Percentiles rank a stretch among this genome's conserved stretches.
Evolutionary conservation across 2,888 invertebrate genomes (phyloP).

Genomic region (Chaitophorus viminalis): DNA sequence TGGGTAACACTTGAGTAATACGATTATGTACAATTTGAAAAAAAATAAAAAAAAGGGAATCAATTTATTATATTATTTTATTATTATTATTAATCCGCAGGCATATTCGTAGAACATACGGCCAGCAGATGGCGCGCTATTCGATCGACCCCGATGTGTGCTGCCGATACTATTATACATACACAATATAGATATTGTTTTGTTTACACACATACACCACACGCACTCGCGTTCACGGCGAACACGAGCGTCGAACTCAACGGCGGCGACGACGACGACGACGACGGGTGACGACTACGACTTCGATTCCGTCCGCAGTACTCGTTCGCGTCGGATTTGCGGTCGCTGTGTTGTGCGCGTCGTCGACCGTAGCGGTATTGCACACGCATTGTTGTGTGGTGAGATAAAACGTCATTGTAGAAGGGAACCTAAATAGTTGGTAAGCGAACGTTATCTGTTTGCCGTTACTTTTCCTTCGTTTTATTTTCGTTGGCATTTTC

Average conservation of each 20-base stretch:
- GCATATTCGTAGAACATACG: neutral
- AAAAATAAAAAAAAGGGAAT: no score
- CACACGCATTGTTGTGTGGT: neutral
- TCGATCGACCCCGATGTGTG: constrained; percentile 32
- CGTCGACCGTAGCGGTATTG: neutral
- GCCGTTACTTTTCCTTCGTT: neutral
- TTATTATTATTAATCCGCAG: no score
- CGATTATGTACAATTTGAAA: no score
- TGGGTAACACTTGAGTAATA: no score
- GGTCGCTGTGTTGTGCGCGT: neutral
- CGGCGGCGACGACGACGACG: neutral
- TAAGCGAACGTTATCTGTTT: neutral
- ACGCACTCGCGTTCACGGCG: neutral
- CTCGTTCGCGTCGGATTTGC: constrained; percentile 17
- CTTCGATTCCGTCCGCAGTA: constrained; percentile 27
- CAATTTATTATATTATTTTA: neutral
- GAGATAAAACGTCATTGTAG: neutral
- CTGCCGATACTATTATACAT: neutral
- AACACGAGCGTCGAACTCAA: no score
- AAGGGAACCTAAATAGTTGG: neutral
- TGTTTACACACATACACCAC: constrained; percentile 38
- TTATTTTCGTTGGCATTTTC: neutral
- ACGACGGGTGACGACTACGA: neutral
- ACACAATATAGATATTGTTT: no score
- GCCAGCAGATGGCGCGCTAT: constrained; percentile 44